These are phyloP conservation scores for Lerema accius DNA, from an alignment of 1,140 invertebrate species.

Conservation along the genomic window DNA sequence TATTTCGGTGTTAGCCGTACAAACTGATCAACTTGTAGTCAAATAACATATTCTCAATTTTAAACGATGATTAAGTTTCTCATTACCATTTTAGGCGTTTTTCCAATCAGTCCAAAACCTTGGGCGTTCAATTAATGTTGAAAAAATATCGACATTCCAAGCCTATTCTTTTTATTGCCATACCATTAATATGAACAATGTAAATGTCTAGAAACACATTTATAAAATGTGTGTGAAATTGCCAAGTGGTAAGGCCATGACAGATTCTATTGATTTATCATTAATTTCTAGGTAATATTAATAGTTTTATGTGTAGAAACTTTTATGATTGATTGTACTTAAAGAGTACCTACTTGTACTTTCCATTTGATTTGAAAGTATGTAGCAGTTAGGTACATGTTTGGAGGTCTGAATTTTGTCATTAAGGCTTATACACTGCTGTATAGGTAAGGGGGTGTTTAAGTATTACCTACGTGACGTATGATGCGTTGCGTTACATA, in stretches of 20 bases:
- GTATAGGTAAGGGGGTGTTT: no score
- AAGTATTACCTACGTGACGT: no score
- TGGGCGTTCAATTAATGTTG: not conserved
- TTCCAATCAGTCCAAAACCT: not conserved
- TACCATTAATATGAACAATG: not conserved
- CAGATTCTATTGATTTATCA: not conserved
- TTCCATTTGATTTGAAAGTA: no score
- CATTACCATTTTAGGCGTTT: not conserved
- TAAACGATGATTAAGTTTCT: not conserved
- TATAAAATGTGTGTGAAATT: not conserved
- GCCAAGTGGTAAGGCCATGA: not conserved
- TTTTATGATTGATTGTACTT: no score
- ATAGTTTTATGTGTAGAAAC: not conserved
- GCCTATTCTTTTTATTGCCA: not conserved
- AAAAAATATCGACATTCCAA: not conserved
- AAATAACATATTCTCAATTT: not conserved
- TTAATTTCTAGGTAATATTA: no score
- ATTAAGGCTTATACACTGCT: no score
- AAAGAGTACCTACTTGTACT: no score
- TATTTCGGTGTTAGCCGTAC: not conserved
- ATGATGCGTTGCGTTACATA: no score
- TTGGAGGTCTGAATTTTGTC: no score
- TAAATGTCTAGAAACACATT: not conserved
- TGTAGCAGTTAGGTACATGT: no score
- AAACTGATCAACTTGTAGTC: not conserved